A percentile compares a stretch with the other conserved stretches of the same genome.
Conservation (phyloP, 2,888 invertebrate species). For the Dermolepida albohirtum region DNA sequence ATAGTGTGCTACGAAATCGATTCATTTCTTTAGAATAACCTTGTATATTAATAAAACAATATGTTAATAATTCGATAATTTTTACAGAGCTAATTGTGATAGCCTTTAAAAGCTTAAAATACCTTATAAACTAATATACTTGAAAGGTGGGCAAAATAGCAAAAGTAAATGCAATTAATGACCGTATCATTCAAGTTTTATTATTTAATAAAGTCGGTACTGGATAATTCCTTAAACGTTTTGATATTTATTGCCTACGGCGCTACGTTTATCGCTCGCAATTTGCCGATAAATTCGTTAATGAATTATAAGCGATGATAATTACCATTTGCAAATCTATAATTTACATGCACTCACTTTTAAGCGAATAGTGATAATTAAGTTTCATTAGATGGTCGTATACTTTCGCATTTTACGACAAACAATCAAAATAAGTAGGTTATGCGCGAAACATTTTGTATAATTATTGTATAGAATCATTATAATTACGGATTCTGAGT, state of each 20-base stretch:
- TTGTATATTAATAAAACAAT: no score
- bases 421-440: slow-evolving; percentile 25
- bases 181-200: slow-evolving; percentile 12
- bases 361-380: slow-evolving; percentile 24
- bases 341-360: slow-evolving; percentile 20
- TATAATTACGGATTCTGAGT: background rate
- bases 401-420: background rate
- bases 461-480: background rate
- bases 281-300: slow-evolving; percentile 36
- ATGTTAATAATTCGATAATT: no score
- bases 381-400: slow-evolving; percentile 19
- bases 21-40: no score
- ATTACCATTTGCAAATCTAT: slow-evolving; percentile 20
- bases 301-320: slow-evolving; percentile 36
- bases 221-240: slow-evolving; percentile 6
- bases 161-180: slow-evolving; percentile 10
- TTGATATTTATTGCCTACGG: slow-evolving; percentile 15
- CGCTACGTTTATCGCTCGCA: slow-evolving; percentile 22
- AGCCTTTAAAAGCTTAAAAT: no score
- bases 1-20: no score
- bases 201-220: slow-evolving; percentile 23
- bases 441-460: slow-evolving; percentile 8
- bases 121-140: no score
- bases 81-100: no score
- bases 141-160: slow-evolving; percentile 2